Percentiles rank a stretch among this genome's conserved stretches.
phyloP scores from a whole-genome alignment of 2,888 invertebrate genomes.

The Globia sparganii region DNA sequence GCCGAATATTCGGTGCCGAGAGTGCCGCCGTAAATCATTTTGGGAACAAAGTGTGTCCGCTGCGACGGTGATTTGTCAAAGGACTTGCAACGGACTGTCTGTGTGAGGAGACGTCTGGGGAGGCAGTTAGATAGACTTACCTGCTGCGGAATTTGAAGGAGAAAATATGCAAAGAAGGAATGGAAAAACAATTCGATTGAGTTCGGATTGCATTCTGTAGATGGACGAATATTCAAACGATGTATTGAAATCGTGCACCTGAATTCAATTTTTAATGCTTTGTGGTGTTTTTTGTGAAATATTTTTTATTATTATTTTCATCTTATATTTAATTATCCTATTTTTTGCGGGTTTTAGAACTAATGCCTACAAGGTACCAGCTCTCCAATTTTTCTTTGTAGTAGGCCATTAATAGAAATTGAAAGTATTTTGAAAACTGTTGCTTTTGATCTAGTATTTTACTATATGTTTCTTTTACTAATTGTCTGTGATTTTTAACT shows the following conservation, averaged over 20 bases:
- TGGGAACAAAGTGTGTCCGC: slow-evolving; percentile 71
- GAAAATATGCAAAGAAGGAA: slow-evolving; percentile 37
- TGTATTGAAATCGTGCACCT: neutral
- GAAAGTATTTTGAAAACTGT: neutral
- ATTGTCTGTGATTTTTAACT: neutral
- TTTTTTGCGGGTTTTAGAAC: neutral
- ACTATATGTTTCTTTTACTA: neutral
- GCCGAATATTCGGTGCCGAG: slow-evolving; percentile 67
- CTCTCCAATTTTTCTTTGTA: neutral
- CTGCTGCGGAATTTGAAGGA: slow-evolving; percentile 16
- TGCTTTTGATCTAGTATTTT: neutral
- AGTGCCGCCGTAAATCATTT: slow-evolving; percentile 68
- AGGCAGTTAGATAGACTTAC: slow-evolving; percentile 50
- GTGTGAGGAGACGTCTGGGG: slow-evolving; percentile 54
- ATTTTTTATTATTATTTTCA: neutral
- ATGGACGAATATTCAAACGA: neutral
- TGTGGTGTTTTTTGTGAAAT: neutral
- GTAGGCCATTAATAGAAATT: neutral
- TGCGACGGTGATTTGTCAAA: slow-evolving; percentile 68
- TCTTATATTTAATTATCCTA: neutral
- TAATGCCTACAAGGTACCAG: neutral
- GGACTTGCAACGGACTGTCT: slow-evolving; percentile 66
- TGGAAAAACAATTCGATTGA: slow-evolving; percentile 40
- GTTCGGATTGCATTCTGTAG: slow-evolving; percentile 16
- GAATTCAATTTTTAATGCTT: neutral